phyloP scores from a whole-genome alignment of 2,797 vertebrate genomes.

The Octomys mimax region DNA sequence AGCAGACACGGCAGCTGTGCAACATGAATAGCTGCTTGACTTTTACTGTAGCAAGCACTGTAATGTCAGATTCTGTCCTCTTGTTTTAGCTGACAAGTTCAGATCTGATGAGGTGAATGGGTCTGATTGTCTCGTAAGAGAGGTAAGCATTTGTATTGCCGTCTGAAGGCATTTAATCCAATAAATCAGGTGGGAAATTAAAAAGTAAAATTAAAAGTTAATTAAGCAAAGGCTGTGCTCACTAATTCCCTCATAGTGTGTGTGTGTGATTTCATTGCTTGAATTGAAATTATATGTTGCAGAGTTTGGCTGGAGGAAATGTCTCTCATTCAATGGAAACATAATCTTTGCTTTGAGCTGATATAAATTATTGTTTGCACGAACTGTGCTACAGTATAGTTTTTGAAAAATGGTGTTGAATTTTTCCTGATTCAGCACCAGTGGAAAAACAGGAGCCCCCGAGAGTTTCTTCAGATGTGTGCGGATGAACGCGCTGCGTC shows the following conservation, averaged over 20 bases:
- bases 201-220: slow-evolving; percentile 64
- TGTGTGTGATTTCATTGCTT: slow-evolving; percentile 19
- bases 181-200: slow-evolving; percentile 30
- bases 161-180: background rate
- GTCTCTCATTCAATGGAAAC: background rate
- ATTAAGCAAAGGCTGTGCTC: slow-evolving; percentile 76
- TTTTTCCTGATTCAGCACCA: background rate
- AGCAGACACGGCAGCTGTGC: background rate
- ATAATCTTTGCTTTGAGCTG: background rate
- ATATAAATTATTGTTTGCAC: background rate
- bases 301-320: background rate
- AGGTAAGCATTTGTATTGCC: slow-evolving; percentile 24
- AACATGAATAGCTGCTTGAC: slow-evolving; percentile 64
- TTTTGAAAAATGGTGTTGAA: background rate
- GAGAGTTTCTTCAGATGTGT: background rate
- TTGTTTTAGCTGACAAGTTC: slow-evolving; percentile 54
- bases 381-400: background rate
- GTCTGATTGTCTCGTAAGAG: slow-evolving; percentile 69
- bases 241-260: slow-evolving; percentile 44
- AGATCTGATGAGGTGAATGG: slow-evolving; percentile 18
- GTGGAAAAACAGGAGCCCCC: background rate
- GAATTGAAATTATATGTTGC: background rate
- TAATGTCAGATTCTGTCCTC: slow-evolving; percentile 67
- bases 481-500: background rate
- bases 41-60: slow-evolving; percentile 26